Base-by-base conservation (phyloP, 2,797 vertebrate species). In the Sciurus carolinensis region DNA sequence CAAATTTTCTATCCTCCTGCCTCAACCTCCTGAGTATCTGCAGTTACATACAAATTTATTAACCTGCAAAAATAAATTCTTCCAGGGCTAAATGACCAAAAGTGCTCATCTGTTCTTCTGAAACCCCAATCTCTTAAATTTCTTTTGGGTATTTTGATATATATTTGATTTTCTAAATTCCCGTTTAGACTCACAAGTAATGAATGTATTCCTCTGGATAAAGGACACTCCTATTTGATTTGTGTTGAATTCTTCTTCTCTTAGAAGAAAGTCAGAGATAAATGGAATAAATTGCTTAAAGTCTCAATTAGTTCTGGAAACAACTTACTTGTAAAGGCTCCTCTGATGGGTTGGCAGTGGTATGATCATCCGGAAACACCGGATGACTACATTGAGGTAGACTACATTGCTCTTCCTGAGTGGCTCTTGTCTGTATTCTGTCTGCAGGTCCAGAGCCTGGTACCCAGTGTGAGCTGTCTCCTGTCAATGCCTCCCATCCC, bases 401-500 rank as follows among this genome's bases (percentile, higher is more conserved):
- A 57, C 39, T 81, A 7, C 26, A 20, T 26, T 62, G 1, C 26
- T 66, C 28, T 80, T 95, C 96, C 95, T 94, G 67, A 95, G 7
- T 75, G 28, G 79, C 91, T 20, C 30, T 3, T 50, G 36, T 96
- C 90, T 97, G 1, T 97, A 52, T 97, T 95, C 92, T 33, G 20
- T 96, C 42, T 44, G 42, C 97, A 99, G 99, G 99, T 98, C 99
- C 98, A 1, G 94, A 99, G 97, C 98, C 98, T 47, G 97, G 98
- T n/a, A 98, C 98, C 86, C 99, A 98, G 0, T 99, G 99, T 98
- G 98, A 99, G 93, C 98, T 99, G 97, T 98, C 98, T 0, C 99
- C 99, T 0, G 99, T 99, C 62, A 99, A 99, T 11, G 97, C 90
- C 62, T 99, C 99, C 0, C 99, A 99, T 95, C 99, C 99, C 0